Base-by-base conservation (phyloP, 2,888 invertebrate genomes). In the Blera fallax region DNA sequence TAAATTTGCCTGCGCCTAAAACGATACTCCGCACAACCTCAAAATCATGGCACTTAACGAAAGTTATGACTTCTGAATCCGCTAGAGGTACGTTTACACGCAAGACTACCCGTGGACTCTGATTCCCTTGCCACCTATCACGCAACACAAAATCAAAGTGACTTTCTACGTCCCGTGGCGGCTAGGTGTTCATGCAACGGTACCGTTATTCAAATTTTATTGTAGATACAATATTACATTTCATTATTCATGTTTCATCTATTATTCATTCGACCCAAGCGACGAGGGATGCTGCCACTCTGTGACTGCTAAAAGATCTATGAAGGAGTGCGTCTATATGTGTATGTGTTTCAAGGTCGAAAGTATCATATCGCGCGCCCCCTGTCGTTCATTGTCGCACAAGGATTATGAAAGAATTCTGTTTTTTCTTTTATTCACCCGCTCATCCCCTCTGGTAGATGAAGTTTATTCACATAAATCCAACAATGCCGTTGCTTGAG, bases 151-250 rank as follows among this genome's bases (percentile, higher is more conserved):
- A 64, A 74, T 45, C 64, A 32, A 65, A 64, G 45, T 74, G 45
- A 45, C 64, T 64, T 34, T n/a, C 2, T 14, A 7, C 48, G 11
- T 24, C 16, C 29, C 29, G 10, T 29, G 40, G 62, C 18, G 52
- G 62, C 18, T 52, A 29, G 14, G n/a, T 27, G 29, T 52, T 64
- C 52, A 40, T 77, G 50, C 32, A 40, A 52, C 21, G 27, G 29
- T 58, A 24, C 24, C 67, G 60, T 77, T 77, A 77, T 77, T 77
- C 58, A 77, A 77, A 77, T 77, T 77, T 77, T 60, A 60, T 69
- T 69, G 16, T 37, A 50, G 43, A 69, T 60, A 76, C 67, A 56
- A 45, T 74, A 73, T 50, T 58, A 60, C 69, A 50, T 58, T 77
- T 77, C 60, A 77, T 77, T 77, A 69, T 67, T 77, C 60, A 67